phyloP scores from a whole-genome alignment of 1,140 invertebrate genomes.

The Bombus confusus region DNA sequence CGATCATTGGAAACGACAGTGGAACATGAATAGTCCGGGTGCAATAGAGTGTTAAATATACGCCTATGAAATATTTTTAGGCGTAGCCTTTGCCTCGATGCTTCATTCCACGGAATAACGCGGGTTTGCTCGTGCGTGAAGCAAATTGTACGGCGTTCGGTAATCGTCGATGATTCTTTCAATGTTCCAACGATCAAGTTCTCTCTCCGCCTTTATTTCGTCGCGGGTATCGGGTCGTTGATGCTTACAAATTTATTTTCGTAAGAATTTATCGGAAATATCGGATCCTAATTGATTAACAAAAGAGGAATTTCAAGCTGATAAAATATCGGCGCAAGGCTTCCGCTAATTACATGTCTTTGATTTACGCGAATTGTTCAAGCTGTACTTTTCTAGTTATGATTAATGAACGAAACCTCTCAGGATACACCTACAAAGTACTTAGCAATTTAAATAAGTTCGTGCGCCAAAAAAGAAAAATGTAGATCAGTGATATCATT shows the following conservation, averaged over 20 bases:
- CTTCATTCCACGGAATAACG: background rate
- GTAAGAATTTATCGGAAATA: no score
- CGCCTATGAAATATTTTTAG: constrained; percentile 3
- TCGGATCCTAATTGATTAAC: no score
- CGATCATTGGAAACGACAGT: background rate
- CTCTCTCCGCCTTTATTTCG: background rate
- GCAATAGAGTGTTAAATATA: constrained; percentile 33
- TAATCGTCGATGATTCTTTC: background rate
- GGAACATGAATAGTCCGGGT: constrained; percentile 11
- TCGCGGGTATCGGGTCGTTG: no score
- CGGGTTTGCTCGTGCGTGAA: background rate
- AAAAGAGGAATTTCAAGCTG: background rate
- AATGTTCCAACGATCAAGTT: background rate
- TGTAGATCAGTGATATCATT: background rate
- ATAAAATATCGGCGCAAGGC: background rate
- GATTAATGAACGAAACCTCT: constrained; percentile 14
- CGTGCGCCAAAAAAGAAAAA: background rate
- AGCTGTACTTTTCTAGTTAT: constrained; percentile 7
- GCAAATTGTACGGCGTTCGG: background rate
- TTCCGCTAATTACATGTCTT: background rate
- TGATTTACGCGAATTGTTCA: background rate
- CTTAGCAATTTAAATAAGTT: constrained; percentile 26
- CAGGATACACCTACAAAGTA: background rate
- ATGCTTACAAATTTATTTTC: no score
- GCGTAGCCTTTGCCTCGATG: background rate